Percentiles rank a stretch among this genome's conserved stretches.
Evolutionary conservation across 2,113 vertebrate species (phyloP).

Genomic region (Pan paniscus): DNA sequence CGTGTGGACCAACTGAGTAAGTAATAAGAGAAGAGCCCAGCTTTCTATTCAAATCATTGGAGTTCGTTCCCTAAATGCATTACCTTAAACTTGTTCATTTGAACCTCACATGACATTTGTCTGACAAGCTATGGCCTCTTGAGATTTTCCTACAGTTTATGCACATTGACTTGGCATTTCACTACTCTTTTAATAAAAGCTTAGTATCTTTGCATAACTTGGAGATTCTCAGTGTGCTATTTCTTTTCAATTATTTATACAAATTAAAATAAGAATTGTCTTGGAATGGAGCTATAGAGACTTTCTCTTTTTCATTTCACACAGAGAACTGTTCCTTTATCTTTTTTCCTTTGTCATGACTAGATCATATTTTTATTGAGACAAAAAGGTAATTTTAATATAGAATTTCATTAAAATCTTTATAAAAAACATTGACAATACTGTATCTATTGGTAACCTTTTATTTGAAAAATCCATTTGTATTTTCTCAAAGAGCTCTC

Average conservation of each 20-base stretch:
- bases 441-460: background rate
- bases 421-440: background rate
- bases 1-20: background rate
- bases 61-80: background rate
- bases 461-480: background rate
- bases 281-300: background rate
- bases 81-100: background rate
- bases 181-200: background rate
- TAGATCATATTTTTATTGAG: background rate
- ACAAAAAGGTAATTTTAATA: background rate
- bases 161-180: background rate
- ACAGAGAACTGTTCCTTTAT: background rate
- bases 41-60: background rate
- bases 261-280: background rate
- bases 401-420: background rate
- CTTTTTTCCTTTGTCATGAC: background rate
- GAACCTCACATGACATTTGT: background rate
- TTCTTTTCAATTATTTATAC: background rate
- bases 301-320: background rate
- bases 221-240: background rate
- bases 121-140: background rate
- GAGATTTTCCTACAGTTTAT: background rate
- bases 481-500: background rate
- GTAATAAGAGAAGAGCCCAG: background rate
- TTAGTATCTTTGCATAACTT: background rate